Percentiles rank a stretch among this genome's conserved stretches.
Evolutionary conservation across 2,797 vertebrate species (phyloP).

Genomic region (Danio choprae): DNA sequence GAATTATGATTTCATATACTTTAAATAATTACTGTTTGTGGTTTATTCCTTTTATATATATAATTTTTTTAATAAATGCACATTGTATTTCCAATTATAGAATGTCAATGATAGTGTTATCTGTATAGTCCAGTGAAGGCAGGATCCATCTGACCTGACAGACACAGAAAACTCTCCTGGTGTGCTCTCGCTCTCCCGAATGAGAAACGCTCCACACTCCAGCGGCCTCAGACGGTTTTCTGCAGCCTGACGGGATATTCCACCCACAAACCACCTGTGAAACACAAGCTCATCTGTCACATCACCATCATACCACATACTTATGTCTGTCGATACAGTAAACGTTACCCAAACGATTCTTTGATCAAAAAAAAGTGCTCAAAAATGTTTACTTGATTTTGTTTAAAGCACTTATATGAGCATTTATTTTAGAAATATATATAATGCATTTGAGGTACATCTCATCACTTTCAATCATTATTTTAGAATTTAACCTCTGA

Average conservation of each 20-base stretch:
- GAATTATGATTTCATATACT: too few species aligned
- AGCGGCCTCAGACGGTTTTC: slow-evolving; percentile 85
- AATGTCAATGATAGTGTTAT: too few species aligned
- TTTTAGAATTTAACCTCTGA: too few species aligned
- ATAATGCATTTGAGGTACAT: too few species aligned
- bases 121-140: slow-evolving; percentile 6
- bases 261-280: slow-evolving; percentile 91
- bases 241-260: slow-evolving; percentile 88
- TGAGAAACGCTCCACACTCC: slow-evolving; percentile 88
- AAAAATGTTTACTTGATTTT: too few species aligned
- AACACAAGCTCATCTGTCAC: slow-evolving; percentile 20
- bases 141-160: slow-evolving; percentile 82
- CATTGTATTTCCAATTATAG: too few species aligned
- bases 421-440: too few species aligned
- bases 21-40: too few species aligned
- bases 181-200: slow-evolving; percentile 92
- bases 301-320: neutral
- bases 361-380: neutral
- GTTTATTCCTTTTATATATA: too few species aligned
- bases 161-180: slow-evolving; percentile 96
- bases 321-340: neutral
- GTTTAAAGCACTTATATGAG: too few species aligned
- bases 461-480: too few species aligned
- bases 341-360: neutral
- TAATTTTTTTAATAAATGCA: too few species aligned